phyloP scores from a whole-genome alignment of 2,797 vertebrate genomes.

The Pantherophis vulpinus region DNA sequence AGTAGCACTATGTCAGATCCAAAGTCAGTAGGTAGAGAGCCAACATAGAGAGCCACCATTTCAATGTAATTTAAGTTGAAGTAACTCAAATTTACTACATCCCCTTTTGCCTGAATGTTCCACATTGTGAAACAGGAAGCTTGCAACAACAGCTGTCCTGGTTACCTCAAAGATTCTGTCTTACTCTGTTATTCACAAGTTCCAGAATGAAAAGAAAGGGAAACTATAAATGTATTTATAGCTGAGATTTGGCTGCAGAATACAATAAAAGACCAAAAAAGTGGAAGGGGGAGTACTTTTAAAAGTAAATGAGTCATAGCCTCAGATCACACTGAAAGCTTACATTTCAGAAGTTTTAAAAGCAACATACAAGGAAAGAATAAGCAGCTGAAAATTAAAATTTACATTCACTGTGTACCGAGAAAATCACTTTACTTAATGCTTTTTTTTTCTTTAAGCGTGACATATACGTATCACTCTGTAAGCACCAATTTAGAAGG shows the following conservation, averaged over 20 bases:
- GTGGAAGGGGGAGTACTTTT: not conserved
- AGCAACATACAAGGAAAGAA: not conserved
- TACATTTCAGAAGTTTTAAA: conserved; percentile 2
- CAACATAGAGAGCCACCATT: not conserved
- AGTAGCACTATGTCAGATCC: not conserved
- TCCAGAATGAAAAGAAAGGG: not conserved
- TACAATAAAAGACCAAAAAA: not conserved
- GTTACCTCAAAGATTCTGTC: not conserved
- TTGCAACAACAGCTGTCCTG: not conserved
- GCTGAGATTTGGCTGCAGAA: not conserved
- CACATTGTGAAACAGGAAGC: not conserved
- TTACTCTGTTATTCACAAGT: not conserved
- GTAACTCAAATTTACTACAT: not conserved
- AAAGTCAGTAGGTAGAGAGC: not conserved
- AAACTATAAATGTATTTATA: not conserved
- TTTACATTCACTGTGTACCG: not conserved
- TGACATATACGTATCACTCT: not conserved
- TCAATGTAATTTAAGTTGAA: not conserved
- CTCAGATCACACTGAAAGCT: not conserved
- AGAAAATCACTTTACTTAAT: conserved; percentile 8
- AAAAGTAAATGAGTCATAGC: not conserved
- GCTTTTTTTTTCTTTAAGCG: not conserved
- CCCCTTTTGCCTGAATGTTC: not conserved
- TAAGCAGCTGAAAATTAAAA: not conserved
- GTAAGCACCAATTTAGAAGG: not conserved